Evolutionary conservation across 2,797 vertebrate species (phyloP).

Genomic region (Sebastes hopkinsi): DNA sequence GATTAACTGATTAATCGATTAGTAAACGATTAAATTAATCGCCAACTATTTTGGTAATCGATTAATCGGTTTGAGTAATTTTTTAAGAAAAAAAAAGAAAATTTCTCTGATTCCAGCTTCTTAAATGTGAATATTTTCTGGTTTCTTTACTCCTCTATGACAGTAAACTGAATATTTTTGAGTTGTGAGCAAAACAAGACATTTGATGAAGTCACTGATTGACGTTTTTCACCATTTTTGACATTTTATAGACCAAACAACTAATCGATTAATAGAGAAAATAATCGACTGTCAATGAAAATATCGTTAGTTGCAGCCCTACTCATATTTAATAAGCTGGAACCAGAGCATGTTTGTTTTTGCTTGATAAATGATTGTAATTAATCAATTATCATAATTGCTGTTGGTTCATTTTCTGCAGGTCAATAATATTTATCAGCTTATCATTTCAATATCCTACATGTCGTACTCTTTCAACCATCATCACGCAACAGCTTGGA

Average conservation of each 20-base stretch:
- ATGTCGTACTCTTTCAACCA: slow-evolving; percentile 19
- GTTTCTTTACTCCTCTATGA: too few relatives aligned
- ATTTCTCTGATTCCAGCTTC: too few relatives aligned
- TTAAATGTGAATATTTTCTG: too few relatives aligned
- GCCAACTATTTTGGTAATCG: too few relatives aligned
- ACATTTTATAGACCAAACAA: too few relatives aligned
- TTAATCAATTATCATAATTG: not conserved
- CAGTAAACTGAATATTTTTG: too few relatives aligned
- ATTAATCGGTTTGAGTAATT: too few relatives aligned
- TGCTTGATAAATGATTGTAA: not conserved
- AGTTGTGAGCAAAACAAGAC: too few relatives aligned
- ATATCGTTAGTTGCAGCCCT: too few relatives aligned
- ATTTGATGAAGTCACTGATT: fast-evolving
- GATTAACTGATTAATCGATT: fast-evolving
- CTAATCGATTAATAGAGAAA: too few relatives aligned
- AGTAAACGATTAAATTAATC: too few relatives aligned
- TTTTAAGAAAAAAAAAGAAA: fast-evolving
- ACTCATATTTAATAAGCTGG: not conserved
- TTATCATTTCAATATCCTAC: not conserved
- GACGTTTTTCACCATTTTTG: too few relatives aligned
- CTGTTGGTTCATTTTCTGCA: not conserved
- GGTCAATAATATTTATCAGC: not conserved
- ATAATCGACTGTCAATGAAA: fast-evolving
- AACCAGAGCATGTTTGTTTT: not conserved
- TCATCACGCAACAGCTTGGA: not conserved